phyloP scores from a whole-genome alignment of 2,888 invertebrate species.

The Stegophylla sp. region DNA sequence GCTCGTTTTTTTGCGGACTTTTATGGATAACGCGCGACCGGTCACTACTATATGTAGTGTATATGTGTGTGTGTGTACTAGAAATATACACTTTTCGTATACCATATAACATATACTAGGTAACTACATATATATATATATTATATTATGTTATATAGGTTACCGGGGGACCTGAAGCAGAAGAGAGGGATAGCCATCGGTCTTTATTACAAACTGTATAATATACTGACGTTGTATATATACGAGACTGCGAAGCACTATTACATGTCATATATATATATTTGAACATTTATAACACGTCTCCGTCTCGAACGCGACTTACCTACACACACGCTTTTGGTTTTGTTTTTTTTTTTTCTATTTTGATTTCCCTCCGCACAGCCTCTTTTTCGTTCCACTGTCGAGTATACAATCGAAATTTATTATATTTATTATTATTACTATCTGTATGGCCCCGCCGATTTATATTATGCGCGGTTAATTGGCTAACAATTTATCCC shows the following conservation, averaged over 20 bases:
- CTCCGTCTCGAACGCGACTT: background rate
- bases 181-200: constrained; percentile 48
- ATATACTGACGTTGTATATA: constrained; percentile 12
- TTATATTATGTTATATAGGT: constrained; percentile 4
- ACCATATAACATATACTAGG: no score
- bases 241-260: background rate
- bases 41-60: constrained; percentile 27
- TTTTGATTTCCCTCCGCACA: no score
- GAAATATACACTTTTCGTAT: background rate
- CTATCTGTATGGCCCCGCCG: no score
- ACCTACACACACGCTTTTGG: background rate
- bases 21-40: constrained; percentile 55
- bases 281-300: constrained; percentile 39
- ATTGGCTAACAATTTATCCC: background rate
- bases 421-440: background rate
- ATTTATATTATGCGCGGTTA: background rate
- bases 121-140: background rate
- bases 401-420: background rate
- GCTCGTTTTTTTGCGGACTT: constrained; percentile 56
- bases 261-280: constrained; percentile 13
- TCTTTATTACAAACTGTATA: constrained; percentile 51
- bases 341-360: background rate
- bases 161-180: background rate
- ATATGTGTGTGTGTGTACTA: background rate
- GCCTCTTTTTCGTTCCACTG: background rate